These are phyloP conservation scores for Mus caroli DNA, from an alignment of 2,797 vertebrate genomes.

Conservation along the genomic window DNA sequence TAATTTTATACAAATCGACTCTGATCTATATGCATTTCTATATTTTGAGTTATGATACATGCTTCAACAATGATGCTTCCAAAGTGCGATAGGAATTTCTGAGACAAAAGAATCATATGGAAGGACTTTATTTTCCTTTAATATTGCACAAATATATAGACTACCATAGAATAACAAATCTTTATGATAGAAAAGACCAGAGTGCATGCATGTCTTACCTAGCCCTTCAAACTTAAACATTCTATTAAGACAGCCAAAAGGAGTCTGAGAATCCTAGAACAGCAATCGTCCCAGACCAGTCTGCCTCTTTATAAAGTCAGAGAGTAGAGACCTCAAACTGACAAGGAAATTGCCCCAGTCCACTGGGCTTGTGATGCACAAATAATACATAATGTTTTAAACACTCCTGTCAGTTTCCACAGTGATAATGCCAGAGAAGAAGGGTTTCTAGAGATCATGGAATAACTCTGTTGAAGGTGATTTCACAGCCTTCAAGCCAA, in stretches of 20 bases:
- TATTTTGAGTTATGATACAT: slow-evolving; percentile 11
- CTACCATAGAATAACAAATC: not conserved
- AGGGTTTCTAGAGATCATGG: slow-evolving; percentile 59
- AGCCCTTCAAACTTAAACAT: not conserved
- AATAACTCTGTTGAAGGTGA: slow-evolving; percentile 70
- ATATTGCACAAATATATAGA: not conserved
- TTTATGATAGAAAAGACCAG: not conserved
- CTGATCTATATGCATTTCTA: not conserved
- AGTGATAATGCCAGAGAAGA: slow-evolving; percentile 69
- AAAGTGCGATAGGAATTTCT: not conserved
- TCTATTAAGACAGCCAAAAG: not conserved
- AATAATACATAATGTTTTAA: slow-evolving; percentile 78
- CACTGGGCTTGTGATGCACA: slow-evolving; percentile 66
- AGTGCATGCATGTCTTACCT: not conserved
- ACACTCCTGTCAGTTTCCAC: slow-evolving; percentile 69
- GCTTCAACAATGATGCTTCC: not conserved
- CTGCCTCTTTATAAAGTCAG: not conserved
- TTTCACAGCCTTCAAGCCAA: slow-evolving; percentile 75
- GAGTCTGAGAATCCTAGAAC: not conserved
- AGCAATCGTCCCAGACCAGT: not conserved
- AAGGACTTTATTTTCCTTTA: slow-evolving; percentile 17
- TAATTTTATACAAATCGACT: not conserved
- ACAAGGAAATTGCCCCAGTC: slow-evolving; percentile 60
- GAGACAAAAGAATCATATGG: not conserved
- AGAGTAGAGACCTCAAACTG: slow-evolving; percentile 29